Base-by-base conservation (phyloP, 1,140 invertebrate species). In the Drosophila repleta region DNA sequence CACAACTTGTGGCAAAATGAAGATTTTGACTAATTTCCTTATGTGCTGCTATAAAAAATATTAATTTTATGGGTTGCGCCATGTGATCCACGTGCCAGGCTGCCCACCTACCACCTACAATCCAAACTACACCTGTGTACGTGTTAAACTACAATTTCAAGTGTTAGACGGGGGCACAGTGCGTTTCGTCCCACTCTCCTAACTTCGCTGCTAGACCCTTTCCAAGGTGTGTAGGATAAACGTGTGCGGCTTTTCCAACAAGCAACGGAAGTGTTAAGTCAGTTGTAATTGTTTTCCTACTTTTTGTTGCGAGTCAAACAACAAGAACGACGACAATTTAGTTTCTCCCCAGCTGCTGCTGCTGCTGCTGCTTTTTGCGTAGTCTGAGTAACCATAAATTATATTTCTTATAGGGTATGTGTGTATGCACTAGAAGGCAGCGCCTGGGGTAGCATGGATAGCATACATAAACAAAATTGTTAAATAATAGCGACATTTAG, bases 241-340 rank as follows among this genome's bases (percentile, higher is more conserved):
- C 81, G 79, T 88, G 72, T 79, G 62, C 76, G 84, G 65, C 76
- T 76, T 82, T 70, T 64, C 37, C 78, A 88, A 88, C 83, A 88
- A 88, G 83, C 55, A 88, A 88, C 83, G 83, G 83, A 88, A 83
- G 83, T 88, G 83, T 88, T 88, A 88, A 88, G 83, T 88, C 83
- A 88, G 79, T 58, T 88, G 76, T 88, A 88, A 88, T 88, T 88
- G 83, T 88, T 88, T 88, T 88, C 66, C 71, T 83, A 78, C 83
- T 83, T 76, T 79, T 83, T 88, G 74, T 88, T 73, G 58, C 62
- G 58, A 58, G 68, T 35, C 45, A 46, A 51, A 41, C 67, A 65
- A 70, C 60, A 49, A 21, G 51, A 57, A 62, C 76, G 58, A 79
- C 76, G 69, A 84, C 81, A 80, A 80, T 87, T 82, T 87, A 78